Percentiles rank a stretch among this genome's conserved stretches.
Conservation (phyloP, 2,797 vertebrate genomes). For the Brachyalestes nurse region DNA sequence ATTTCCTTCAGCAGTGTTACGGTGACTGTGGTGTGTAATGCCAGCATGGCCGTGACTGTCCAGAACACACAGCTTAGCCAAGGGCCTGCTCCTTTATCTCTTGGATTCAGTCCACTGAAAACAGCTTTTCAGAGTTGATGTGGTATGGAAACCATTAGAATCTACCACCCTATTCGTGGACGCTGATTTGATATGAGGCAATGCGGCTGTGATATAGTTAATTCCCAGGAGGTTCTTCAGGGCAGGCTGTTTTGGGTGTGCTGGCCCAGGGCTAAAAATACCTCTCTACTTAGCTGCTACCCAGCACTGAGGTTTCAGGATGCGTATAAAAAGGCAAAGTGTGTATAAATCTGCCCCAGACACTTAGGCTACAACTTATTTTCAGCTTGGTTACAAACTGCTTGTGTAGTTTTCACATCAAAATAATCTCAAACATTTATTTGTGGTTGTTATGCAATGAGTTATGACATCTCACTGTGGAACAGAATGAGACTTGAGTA, state of each 20-base stretch:
- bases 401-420: background rate
- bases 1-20: no score
- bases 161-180: conserved; percentile 45
- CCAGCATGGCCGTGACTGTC: conserved; percentile 52
- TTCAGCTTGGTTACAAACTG: background rate
- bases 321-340: conserved; percentile 9
- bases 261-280: conserved; percentile 48
- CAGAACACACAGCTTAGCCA: conserved; percentile 47
- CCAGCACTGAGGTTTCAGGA: conserved; percentile 13
- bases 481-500: no score
- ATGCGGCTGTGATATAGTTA: conserved; percentile 52
- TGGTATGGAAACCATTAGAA: conserved; percentile 62
- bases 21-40: background rate
- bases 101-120: conserved; percentile 76
- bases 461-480: background rate
- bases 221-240: conserved; percentile 44
- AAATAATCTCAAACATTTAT: background rate
- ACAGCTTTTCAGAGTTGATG: conserved; percentile 65
- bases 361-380: background rate
- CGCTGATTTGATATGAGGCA: conserved; percentile 50
- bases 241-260: conserved; percentile 42
- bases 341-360: background rate
- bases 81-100: conserved; percentile 72
- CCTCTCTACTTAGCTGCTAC: background rate
- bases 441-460: background rate